Evolutionary conservation across 2,888 invertebrate species (phyloP), one percentile per base, ranked within the genome.

Genomic region (Stenichneumon culpator): DNA sequence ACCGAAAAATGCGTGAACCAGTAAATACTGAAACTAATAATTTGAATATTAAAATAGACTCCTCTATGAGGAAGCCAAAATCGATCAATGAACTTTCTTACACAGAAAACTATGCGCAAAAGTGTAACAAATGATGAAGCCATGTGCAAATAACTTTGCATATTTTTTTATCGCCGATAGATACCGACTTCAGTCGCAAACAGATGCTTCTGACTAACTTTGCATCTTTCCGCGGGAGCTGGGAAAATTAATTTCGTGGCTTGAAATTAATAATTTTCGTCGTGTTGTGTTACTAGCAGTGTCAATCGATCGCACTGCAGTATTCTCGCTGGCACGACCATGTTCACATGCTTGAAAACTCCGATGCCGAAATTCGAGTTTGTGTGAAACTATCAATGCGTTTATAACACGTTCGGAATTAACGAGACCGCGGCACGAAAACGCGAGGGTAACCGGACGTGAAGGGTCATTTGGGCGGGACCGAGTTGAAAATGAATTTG

Each of bases 401-500:
- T 54, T 63, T 73, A 36, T 54, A 57, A 68, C 73, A 68, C 73
- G 73, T 44, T 73, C 16, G 54, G 22, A 28, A 32, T 65, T 28
- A 77, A 57, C 67, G 54, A 67, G 67, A 57, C 67, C 54, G 54
- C 25, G 54, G 63, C 36, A 77, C 54, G 22, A 25, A 57, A 16
- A 19, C 39, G 65, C 47, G 32, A 16, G n/a, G 54, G 25, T 19
- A 73, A 36, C 65, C 44, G 68, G 44, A 65, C 69, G 57, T 77
- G 77, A 78, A 83, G 73, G 67, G 79, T 80, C 82, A 85, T 85
- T 85, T 77, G 77, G 75, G 47, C 79, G 70, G 14, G 25, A 79
- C 54, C 83, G 72, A 57, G 54, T 72, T 47, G 75, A 82, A 85
- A 82, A 85, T 85, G 85, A 82, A 82, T 82, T 85, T 81, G 52